These are phyloP conservation scores for Marmota flaviventris DNA, from an alignment of 2,113 vertebrate species.

Conservation along the genomic window DNA sequence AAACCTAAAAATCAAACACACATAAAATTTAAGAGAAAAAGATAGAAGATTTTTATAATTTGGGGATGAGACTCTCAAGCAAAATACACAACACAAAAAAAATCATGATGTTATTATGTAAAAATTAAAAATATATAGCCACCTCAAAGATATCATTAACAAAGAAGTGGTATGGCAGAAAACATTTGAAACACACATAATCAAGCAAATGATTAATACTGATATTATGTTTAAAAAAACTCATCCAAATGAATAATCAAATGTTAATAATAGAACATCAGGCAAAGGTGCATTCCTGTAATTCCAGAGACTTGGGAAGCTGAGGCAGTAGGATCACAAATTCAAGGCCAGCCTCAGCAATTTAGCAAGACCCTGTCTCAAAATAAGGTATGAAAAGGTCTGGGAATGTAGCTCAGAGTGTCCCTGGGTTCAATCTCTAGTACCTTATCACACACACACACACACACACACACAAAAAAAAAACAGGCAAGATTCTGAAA, in stretches of 20 bases:
- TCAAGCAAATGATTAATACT: constrained; percentile 35
- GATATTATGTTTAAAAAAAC: not conserved
- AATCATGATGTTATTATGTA: not conserved
- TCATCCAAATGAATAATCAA: not conserved
- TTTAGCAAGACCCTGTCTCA: too few species aligned
- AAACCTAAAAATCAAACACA: not conserved
- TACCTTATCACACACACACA: too few species aligned
- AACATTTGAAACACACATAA: constrained; percentile 6
- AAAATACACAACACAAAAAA: not conserved
- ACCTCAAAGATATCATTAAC: not conserved
- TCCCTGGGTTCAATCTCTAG: too few species aligned
- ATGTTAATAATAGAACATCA: not conserved
- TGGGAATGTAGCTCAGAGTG: too few species aligned
- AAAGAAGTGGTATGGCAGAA: constrained; percentile 17
- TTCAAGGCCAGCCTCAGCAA: too few species aligned
- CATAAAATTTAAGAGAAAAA: not conserved
- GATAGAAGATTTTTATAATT: not conserved
- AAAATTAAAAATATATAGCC: not conserved
- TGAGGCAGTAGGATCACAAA: too few species aligned
- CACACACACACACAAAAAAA: too few species aligned
- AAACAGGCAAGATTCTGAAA: not conserved
- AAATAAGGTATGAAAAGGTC: too few species aligned
- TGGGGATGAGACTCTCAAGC: not conserved
- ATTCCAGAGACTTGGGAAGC: too few species aligned
- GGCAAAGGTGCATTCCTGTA: not conserved